Percentiles rank a stretch among this genome's conserved stretches.
Conservation (phyloP, 2,888 invertebrate genomes). For the Phragmatobia fuliginosa region DNA sequence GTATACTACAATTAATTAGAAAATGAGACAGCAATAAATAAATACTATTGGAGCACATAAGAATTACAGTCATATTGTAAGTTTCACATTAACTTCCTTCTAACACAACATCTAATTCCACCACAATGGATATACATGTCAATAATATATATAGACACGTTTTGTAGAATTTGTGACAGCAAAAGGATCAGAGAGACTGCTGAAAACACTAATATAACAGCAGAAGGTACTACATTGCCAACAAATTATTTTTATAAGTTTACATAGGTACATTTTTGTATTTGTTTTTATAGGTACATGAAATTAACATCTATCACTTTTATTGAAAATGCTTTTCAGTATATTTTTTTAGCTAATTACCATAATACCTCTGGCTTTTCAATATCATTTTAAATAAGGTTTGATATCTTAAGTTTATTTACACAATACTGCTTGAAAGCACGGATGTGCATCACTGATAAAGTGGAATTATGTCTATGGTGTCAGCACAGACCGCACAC, state of each 20-base stretch:
- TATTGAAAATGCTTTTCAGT: constrained; percentile 72
- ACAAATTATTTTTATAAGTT: constrained; percentile 54
- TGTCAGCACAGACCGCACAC: constrained; percentile 57
- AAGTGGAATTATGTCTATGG: constrained; percentile 58
- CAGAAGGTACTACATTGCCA: constrained; percentile 57
- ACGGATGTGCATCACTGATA: constrained; percentile 67
- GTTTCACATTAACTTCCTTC: constrained; percentile 44
- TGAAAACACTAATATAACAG: constrained; percentile 62
- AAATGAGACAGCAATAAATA: constrained; percentile 57
- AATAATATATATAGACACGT: constrained; percentile 48
- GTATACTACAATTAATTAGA: constrained; percentile 50
- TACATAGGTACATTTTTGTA: constrained; percentile 41
- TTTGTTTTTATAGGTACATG: constrained; percentile 55
- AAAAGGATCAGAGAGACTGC: constrained; percentile 63
- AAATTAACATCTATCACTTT: constrained; percentile 72
- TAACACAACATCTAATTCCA: constrained; percentile 56
- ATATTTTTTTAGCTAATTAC: constrained; percentile 67
- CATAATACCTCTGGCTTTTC: constrained; percentile 68
- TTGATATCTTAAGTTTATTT: constrained; percentile 70
- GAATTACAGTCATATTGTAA: constrained; percentile 39
- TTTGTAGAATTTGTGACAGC: constrained; percentile 73
- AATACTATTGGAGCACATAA: constrained; percentile 51
- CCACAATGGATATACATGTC: constrained; percentile 69
- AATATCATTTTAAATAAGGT: constrained; percentile 71
- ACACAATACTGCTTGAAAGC: constrained; percentile 80